Percentiles rank a stretch among this genome's conserved stretches.
phyloP scores from a whole-genome alignment of 1,140 invertebrate species.

The Laupala kohalensis region DNA sequence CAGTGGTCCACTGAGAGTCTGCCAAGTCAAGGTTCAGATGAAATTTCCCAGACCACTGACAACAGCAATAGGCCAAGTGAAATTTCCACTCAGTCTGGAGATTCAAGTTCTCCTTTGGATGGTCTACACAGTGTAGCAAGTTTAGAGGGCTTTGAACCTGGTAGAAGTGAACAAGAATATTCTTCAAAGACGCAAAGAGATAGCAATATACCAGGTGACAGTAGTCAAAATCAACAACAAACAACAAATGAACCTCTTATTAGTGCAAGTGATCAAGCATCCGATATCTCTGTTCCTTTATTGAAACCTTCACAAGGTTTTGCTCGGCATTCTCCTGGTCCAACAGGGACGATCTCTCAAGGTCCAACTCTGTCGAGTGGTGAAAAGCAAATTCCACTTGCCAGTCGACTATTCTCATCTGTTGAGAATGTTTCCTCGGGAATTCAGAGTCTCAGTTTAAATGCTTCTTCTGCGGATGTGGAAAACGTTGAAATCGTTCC shows the following conservation, averaged over 20 bases:
- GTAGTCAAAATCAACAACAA: too few relatives aligned
- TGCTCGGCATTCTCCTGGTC: background rate
- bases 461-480: conserved; percentile 13
- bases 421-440: background rate
- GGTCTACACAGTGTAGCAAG: background rate
- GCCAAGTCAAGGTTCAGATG: conserved; percentile 12
- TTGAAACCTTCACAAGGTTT: background rate
- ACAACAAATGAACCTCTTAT: too few relatives aligned
- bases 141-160: background rate
- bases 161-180: background rate
- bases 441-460: conserved; percentile 3
- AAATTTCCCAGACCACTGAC: conserved; percentile 1
- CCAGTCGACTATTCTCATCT: background rate
- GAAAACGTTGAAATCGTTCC: conserved; percentile 20
- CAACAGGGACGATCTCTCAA: background rate
- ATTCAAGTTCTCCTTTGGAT: too few relatives aligned
- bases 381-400: background rate
- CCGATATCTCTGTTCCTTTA: background rate
- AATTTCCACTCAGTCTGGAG: background rate
- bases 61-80: background rate
- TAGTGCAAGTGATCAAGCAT: background rate
- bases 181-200: background rate
- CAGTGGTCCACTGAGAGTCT: conserved; percentile 14
- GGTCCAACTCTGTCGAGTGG: background rate
- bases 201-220: background rate